Percentiles rank a stretch among this genome's conserved stretches.
phyloP scores from a whole-genome alignment of 2,888 invertebrate species.

The Zaprionus lineosus region DNA sequence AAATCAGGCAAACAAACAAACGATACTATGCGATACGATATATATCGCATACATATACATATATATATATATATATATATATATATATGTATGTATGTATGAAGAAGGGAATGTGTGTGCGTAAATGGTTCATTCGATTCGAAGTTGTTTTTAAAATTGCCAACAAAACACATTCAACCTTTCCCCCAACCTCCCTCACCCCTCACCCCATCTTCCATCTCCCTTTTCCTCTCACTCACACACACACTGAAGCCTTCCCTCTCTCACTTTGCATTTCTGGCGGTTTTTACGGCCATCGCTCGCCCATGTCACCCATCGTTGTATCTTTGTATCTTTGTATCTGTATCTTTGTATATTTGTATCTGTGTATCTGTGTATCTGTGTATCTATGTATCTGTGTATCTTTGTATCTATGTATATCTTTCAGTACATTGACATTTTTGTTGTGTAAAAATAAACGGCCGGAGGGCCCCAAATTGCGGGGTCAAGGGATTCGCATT shows the following conservation, averaged over 20 bases:
- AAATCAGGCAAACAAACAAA: neutral
- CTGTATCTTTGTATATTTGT: no score
- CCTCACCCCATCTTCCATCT: neutral
- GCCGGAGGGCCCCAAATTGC: constrained; percentile 23
- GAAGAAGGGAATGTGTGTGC: constrained; percentile 45
- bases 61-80: constrained; percentile 9
- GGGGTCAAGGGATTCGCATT: constrained; percentile 37
- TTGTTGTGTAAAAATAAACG: constrained; percentile 49
- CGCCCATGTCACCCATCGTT: no score
- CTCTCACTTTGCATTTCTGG: no score
- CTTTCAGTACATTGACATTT: constrained; percentile 51
- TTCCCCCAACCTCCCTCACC: neutral
- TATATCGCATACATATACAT: neutral
- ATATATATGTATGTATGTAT: neutral
- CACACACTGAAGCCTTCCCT: no score
- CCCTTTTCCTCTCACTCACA: no score
- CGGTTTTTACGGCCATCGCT: no score
- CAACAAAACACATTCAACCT: constrained; percentile 28
- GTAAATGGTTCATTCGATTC: constrained; percentile 38
- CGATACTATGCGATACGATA: neutral
- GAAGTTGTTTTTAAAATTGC: constrained; percentile 31
- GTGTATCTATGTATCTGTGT: neutral
- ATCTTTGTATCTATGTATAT: neutral
- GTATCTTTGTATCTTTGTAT: neutral
- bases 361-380: no score